phyloP scores from a whole-genome alignment of 2,113 vertebrate species.

The Pipra filicauda region DNA sequence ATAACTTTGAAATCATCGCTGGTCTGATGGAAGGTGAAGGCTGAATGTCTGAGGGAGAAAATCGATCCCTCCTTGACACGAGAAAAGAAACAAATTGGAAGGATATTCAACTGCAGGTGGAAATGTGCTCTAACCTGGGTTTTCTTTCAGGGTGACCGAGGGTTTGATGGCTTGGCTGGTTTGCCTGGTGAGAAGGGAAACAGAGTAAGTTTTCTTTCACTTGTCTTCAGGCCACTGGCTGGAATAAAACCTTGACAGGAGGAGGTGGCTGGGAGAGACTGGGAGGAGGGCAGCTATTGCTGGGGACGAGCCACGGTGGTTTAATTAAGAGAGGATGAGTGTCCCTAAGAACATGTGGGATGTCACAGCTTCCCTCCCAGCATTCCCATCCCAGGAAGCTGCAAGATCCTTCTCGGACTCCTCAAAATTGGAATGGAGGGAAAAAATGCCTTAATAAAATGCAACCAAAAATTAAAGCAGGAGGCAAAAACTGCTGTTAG shows the following conservation, averaged over 20 bases:
- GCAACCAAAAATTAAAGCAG: not conserved
- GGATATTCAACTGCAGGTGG: not conserved
- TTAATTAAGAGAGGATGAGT: no score
- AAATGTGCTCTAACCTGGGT: not conserved
- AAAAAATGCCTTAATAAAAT: accelerated
- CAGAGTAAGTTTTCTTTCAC: constrained; percentile 76
- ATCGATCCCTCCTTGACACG: not conserved
- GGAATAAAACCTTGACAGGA: not conserved
- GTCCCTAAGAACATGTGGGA: accelerated
- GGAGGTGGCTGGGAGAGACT: not conserved
- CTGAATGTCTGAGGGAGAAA: not conserved
- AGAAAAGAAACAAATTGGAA: not conserved
- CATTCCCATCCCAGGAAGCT: not conserved
- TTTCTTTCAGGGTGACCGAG: constrained; percentile 87
- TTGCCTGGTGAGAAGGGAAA: constrained; percentile 97
- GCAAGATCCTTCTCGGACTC: not conserved
- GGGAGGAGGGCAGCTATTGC: not conserved
- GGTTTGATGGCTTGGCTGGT: constrained; percentile 94
- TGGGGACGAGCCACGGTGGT: not conserved
- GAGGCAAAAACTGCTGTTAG: not conserved
- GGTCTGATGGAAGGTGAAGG: not conserved
- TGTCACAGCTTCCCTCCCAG: not conserved
- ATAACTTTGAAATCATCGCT: not conserved
- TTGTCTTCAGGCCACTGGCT: not conserved
- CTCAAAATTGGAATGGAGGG: accelerated